Percentiles rank a stretch among this genome's conserved stretches.
phyloP scores from a whole-genome alignment of 2,888 invertebrate genomes.

The Aelia acuminata region DNA sequence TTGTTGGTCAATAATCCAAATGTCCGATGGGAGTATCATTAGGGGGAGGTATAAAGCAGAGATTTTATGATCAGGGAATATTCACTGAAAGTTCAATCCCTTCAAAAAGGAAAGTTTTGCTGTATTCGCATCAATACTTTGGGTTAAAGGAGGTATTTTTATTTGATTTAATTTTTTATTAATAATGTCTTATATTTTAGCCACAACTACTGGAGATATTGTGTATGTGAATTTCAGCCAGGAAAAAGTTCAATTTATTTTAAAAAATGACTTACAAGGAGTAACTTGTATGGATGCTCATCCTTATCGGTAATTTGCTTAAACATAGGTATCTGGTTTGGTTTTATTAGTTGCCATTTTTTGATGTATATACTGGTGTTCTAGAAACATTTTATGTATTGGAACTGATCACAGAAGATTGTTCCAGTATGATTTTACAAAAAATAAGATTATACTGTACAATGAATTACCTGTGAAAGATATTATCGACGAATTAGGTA shows the following conservation, averaged over 20 bases:
- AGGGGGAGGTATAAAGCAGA: no score
- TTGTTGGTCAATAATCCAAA: no score
- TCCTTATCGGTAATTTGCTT: constrained; percentile 46
- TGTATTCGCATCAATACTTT: background rate
- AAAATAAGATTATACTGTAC: background rate
- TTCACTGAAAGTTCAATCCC: no score
- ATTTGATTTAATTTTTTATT: no score
- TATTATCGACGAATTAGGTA: background rate
- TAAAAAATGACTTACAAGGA: constrained; percentile 6
- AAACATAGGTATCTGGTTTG: background rate
- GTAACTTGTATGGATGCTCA: constrained; percentile 47
- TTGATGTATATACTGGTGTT: background rate
- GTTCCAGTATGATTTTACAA: background rate
- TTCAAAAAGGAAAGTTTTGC: no score
- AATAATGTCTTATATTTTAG: constrained; percentile 10
- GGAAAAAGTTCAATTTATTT: background rate
- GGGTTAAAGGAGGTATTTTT: background rate
- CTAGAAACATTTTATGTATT: constrained; percentile 13
- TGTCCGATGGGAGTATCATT: no score
- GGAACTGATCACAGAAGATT: constrained; percentile 2
- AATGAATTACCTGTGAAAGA: background rate
- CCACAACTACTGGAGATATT: constrained; percentile 42
- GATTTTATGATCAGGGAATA: no score
- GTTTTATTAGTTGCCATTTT: background rate
- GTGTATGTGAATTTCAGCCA: constrained; percentile 47